phyloP scores from a whole-genome alignment of 2,888 invertebrate genomes.

The Syrphus vitripennis region DNA sequence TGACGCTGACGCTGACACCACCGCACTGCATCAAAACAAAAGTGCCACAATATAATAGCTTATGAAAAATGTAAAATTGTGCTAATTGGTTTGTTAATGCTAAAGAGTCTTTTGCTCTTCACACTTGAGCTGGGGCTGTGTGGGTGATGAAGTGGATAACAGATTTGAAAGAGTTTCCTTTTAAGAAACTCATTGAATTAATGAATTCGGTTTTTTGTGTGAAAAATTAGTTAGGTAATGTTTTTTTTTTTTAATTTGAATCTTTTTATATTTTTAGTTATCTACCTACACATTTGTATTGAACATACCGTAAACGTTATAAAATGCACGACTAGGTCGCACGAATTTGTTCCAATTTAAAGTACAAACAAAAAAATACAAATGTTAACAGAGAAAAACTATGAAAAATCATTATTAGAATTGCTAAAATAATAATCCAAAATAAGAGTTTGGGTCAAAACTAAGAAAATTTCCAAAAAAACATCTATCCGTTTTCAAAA shows the following conservation, averaged over 20 bases:
- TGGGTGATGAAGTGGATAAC: slow-evolving; percentile 8
- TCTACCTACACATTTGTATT: too few relatives aligned
- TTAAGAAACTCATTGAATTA: slow-evolving; percentile 27
- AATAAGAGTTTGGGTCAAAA: too few relatives aligned
- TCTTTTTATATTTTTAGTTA: too few relatives aligned
- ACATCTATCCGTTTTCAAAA: too few relatives aligned
- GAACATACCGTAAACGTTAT: too few relatives aligned
- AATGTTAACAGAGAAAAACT: too few relatives aligned
- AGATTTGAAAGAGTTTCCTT: slow-evolving; percentile 13
- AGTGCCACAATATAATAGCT: slow-evolving; percentile 56
- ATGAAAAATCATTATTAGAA: too few relatives aligned
- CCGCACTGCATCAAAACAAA: slow-evolving; percentile 23
- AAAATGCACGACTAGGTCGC: too few relatives aligned
- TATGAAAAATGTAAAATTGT: slow-evolving; percentile 69
- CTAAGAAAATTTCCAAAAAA: too few relatives aligned
- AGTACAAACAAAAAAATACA: too few relatives aligned
- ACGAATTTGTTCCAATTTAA: too few relatives aligned
- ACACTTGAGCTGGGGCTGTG: not conserved
- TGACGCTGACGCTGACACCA: slow-evolving; percentile 53
- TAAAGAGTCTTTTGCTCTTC: slow-evolving; percentile 1
- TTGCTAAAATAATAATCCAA: too few relatives aligned
- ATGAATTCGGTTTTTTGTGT: slow-evolving; percentile 8
- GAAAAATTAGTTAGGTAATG: not conserved
- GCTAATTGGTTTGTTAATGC: slow-evolving; percentile 65
- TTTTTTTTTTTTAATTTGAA: not conserved